Conservation (phyloP, 1,140 invertebrate species). For the Pogonus chalceus region DNA sequence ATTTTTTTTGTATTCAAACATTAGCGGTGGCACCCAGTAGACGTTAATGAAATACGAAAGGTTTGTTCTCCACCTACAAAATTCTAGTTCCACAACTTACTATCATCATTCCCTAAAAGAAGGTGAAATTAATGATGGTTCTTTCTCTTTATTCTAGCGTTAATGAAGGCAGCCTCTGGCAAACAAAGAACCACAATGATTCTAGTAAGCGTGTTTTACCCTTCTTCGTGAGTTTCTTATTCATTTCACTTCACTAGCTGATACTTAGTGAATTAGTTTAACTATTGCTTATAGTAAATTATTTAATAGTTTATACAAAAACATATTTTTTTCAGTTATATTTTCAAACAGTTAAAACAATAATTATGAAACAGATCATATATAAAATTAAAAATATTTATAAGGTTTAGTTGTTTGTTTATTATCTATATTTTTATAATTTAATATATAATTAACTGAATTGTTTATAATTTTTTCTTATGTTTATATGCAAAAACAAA, state of each 20-base stretch:
- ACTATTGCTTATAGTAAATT: too few species aligned
- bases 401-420: too few species aligned
- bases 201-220: neutral
- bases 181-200: conserved; percentile 5
- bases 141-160: conserved; percentile 4
- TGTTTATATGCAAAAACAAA: too few species aligned
- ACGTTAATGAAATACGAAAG: neutral
- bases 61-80: neutral
- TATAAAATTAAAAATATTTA: too few species aligned
- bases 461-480: too few species aligned
- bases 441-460: too few species aligned
- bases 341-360: too few species aligned
- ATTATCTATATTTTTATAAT: too few species aligned
- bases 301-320: too few species aligned
- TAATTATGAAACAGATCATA: too few species aligned
- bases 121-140: conserved; percentile 2
- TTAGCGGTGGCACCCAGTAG: neutral
- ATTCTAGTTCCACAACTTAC: neutral
- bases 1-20: neutral
- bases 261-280: too few species aligned
- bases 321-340: too few species aligned
- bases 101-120: neutral
- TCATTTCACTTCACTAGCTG: neutral
- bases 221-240: neutral
- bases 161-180: neutral